Evolutionary conservation across 1,140 invertebrate genomes (phyloP).

Genomic region (Venustaconcha ellipsiformis): DNA sequence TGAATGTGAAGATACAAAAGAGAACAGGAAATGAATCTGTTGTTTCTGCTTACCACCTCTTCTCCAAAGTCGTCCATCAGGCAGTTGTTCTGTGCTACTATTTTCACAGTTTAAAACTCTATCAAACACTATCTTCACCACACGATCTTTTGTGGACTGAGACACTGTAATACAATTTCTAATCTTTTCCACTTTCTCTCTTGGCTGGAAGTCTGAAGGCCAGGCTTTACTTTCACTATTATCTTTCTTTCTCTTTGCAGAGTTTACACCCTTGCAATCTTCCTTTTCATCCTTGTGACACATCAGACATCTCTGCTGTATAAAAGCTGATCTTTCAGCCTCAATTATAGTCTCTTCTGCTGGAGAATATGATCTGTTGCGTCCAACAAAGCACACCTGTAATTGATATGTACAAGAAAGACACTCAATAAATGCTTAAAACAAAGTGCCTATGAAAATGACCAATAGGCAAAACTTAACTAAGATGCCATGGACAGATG

Average conservation of each 20-base stretch:
- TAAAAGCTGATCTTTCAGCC: constrained; percentile 42
- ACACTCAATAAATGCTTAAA: not conserved
- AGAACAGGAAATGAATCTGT: not conserved
- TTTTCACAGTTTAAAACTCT: constrained; percentile 70
- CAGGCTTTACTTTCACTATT: constrained; percentile 53
- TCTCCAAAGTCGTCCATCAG: constrained; percentile 73
- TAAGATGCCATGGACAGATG: no score
- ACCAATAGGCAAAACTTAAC: no score
- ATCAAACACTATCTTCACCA: constrained; percentile 76
- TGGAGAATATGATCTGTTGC: constrained; percentile 68
- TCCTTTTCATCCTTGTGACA: not conserved
- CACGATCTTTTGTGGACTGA: constrained; percentile 74
- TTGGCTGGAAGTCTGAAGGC: constrained; percentile 75
- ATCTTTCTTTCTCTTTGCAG: not conserved
- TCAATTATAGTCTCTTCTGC: constrained; percentile 46
- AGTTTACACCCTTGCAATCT: no score
- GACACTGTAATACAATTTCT: constrained; percentile 90
- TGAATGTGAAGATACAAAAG: no score
- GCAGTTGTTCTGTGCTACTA: constrained; percentile 65
- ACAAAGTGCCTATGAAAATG: no score
- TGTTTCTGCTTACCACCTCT: constrained; percentile 71
- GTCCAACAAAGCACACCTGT: constrained; percentile 82
- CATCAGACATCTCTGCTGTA: constrained; percentile 36
- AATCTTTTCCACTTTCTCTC: constrained; percentile 77
- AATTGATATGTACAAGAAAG: constrained; percentile 8